Evolutionary conservation across 2,113 vertebrate genomes (phyloP).

Genomic region (Coregonus clupeaformis): DNA sequence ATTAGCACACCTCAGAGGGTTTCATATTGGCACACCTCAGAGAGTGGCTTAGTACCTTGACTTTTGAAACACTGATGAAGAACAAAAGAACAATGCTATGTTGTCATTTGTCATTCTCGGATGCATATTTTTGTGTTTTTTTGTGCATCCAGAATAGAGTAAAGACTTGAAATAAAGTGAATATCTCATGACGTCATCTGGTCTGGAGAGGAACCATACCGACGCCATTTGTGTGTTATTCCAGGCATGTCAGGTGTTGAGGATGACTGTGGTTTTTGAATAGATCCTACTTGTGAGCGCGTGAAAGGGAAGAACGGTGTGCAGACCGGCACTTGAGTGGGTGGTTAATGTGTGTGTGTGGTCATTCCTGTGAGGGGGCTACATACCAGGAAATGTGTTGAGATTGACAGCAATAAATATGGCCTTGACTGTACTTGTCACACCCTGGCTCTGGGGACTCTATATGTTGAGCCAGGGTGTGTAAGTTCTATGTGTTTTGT

Average conservation of each 20-base stretch:
- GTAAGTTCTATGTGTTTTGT: too few relatives aligned
- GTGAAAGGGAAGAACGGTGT: constrained; percentile 15
- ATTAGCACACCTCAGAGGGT: neutral
- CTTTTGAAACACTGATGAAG: too few relatives aligned
- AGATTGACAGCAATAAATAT: neutral
- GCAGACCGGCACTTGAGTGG: neutral
- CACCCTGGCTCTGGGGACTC: too few relatives aligned
- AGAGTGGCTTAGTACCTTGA: too few relatives aligned
- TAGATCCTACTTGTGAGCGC: constrained; percentile 29
- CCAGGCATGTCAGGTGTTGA: constrained; percentile 6
- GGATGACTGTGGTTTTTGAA: constrained; percentile 17
- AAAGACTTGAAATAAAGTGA: too few relatives aligned
- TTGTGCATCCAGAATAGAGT: too few relatives aligned
- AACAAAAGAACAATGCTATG: too few relatives aligned
- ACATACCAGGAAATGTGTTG: constrained; percentile 3
- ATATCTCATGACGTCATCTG: neutral
- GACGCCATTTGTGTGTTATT: constrained; percentile 17
- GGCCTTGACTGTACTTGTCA: neutral
- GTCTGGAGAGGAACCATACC: neutral
- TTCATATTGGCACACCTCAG: too few relatives aligned
- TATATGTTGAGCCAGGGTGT: too few relatives aligned
- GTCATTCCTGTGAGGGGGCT: neutral
- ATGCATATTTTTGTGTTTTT: too few relatives aligned
- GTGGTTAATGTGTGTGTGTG: neutral
- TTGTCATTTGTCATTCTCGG: too few relatives aligned